Base-by-base conservation (phyloP, 2,113 vertebrate species). In the Micronycteris hirsuta region DNA sequence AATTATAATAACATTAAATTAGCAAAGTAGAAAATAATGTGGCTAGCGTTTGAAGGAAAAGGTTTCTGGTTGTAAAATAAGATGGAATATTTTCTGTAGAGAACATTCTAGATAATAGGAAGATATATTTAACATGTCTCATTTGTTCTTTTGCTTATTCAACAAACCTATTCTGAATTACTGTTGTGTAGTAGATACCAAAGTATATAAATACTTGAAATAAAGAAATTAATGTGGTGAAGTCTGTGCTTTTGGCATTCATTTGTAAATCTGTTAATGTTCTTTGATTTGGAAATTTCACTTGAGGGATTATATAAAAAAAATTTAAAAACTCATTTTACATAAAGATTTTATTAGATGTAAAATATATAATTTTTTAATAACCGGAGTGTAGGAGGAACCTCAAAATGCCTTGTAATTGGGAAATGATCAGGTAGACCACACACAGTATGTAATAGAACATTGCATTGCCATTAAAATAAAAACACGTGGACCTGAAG, bases 221-320 rank as follows among this genome's bases (percentile, higher is more conserved):
- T 78, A 31, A 8, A 28, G 56, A 94, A 67, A 24, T 68, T 68
- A 76, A 71, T 19, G 13, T 9, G 1, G 20, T 28, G 4, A 91
- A 22, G 26, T 83, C 45, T 61, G 0, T 65, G 36, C 5, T 91
- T 31, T 24, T 82, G 36, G 3, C 67, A 8, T 86, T 92, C 31
- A 33, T 70, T 63, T 88, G 49, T 49, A 96, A 78, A 87, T 52
- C 13, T 47, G 28, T 36, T 89, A 49, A 36, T 71, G 73, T 1
- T 95, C 8, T 92, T 92, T 84, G 41, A 49, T 71, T 43, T 92
- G 52, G 47, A 93, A 86, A 68, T 89, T 93, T 94, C n/a, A 54
- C n/a, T 85, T 78, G 22, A 54, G 28, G 14, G 26, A 31, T 89
- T 82, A 38, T 85, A 81, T 61, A 61, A 95, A 89, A 52, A 15